phyloP scores from a whole-genome alignment of 2,888 invertebrate species.

The Isotomurus palustris region DNA sequence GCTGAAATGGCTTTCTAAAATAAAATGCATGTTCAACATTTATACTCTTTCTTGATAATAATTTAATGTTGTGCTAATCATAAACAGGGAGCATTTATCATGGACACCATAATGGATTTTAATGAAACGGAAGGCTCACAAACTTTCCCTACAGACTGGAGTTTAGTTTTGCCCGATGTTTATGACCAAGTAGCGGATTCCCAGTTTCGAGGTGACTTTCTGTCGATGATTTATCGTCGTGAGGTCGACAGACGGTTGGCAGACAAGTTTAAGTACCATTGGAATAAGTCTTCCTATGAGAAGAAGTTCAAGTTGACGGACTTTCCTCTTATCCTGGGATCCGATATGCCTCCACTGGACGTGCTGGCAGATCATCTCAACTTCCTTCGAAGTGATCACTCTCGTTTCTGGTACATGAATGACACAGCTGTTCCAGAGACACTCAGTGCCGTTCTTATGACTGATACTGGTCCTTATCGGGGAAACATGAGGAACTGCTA shows the following conservation, averaged over 20 bases:
- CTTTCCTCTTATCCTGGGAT: constrained; percentile 45
- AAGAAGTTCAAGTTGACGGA: constrained; percentile 44
- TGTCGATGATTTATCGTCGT: constrained; percentile 48
- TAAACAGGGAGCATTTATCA: constrained; percentile 48
- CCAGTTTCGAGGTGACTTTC: constrained; percentile 48
- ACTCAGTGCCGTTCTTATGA: constrained; percentile 49
- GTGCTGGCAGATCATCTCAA: constrained; percentile 47
- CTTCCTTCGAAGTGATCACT: constrained; percentile 49
- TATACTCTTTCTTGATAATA: background rate
- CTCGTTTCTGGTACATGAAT: constrained; percentile 50
- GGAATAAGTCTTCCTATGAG: constrained; percentile 38
- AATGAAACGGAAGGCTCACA: constrained; percentile 48
- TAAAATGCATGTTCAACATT: background rate
- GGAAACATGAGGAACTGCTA: constrained; percentile 45
- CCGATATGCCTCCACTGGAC: constrained; percentile 46
- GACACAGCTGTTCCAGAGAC: constrained; percentile 45
- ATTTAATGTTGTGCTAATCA: background rate
- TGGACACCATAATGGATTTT: constrained; percentile 50
- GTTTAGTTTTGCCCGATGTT: constrained; percentile 42
- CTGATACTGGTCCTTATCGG: constrained; percentile 49
- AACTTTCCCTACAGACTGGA: constrained; percentile 47
- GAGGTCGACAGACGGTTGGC: constrained; percentile 47
- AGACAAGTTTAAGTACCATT: constrained; percentile 44
- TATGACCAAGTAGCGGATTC: constrained; percentile 40
- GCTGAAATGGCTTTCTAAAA: background rate